Evolutionary conservation across 2,797 vertebrate species (phyloP).

Genomic region (Gallinago stenura): DNA sequence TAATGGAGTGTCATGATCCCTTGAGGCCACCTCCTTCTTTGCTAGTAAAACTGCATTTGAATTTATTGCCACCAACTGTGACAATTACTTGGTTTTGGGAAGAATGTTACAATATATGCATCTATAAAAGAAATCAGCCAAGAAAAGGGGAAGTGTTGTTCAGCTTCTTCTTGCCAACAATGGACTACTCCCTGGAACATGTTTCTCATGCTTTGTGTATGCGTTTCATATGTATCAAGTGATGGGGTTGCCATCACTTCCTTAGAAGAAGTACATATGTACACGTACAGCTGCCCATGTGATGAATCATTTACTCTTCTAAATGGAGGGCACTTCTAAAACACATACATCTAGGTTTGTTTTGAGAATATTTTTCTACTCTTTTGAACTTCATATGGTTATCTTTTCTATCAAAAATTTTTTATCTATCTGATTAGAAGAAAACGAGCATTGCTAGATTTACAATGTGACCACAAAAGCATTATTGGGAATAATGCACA

Average conservation of each 20-base stretch:
- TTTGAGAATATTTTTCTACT: not conserved
- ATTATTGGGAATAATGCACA: not conserved
- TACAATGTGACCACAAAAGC: not conserved
- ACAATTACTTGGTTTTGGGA: not conserved
- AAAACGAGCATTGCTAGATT: not conserved
- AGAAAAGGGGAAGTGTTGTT: not conserved
- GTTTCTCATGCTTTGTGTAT: not conserved
- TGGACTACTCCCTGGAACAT: not conserved
- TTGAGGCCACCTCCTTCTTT: not conserved
- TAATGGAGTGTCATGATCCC: not conserved
- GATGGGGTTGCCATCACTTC: not conserved
- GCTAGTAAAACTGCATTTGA: not conserved
- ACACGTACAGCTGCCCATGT: not conserved
- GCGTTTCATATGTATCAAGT: not conserved
- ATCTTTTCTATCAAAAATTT: not conserved
- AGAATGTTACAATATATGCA: not conserved
- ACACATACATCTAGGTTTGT: not conserved
- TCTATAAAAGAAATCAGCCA: not conserved
- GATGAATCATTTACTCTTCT: not conserved
- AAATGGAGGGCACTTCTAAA: not conserved
- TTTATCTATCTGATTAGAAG: not conserved
- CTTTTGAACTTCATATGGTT: not conserved
- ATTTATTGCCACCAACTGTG: not conserved
- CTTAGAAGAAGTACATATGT: not conserved
- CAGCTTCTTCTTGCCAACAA: not conserved